These are phyloP conservation scores for Celastrina argiolus DNA, from an alignment of 2,888 invertebrate genomes.

Conservation along the genomic window DNA sequence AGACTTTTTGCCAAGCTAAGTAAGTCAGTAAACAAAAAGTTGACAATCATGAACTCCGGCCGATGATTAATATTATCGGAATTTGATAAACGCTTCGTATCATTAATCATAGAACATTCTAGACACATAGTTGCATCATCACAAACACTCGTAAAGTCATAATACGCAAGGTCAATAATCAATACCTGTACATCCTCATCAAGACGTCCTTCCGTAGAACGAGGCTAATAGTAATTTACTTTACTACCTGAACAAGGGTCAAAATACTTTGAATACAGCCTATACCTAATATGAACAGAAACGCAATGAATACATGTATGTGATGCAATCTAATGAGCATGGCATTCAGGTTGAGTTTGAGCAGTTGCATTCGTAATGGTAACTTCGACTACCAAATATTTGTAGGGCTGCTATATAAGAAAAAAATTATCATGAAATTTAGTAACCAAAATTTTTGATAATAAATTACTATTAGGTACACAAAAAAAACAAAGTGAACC, in stretches of 20 bases:
- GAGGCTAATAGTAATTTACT: neutral
- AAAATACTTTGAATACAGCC: neutral
- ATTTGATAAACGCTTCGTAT: conserved; percentile 13
- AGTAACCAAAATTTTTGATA: too few relatives aligned
- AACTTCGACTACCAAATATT: neutral
- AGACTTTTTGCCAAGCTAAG: too few relatives aligned
- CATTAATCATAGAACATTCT: conserved; percentile 31
- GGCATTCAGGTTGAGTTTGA: neutral
- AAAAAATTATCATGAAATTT: too few relatives aligned
- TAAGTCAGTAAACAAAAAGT: neutral
- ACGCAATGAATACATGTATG: neutral
- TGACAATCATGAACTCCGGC: conserved; percentile 19
- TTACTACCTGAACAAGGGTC: neutral
- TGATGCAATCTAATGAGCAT: neutral
- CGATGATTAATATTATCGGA: neutral
- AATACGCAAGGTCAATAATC: conserved; percentile 41
- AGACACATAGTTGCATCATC: conserved; percentile 40
- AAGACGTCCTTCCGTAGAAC: conserved; percentile 28
- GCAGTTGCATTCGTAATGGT: neutral
- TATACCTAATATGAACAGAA: neutral
- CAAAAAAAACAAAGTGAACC: too few relatives aligned
- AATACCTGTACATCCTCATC: conserved; percentile 29
- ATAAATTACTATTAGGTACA: too few relatives aligned
- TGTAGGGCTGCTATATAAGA: too few relatives aligned
- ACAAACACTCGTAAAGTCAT: conserved; percentile 40